Conservation (phyloP, 2,113 vertebrate species). For the Pleuronectes platessa region DNA sequence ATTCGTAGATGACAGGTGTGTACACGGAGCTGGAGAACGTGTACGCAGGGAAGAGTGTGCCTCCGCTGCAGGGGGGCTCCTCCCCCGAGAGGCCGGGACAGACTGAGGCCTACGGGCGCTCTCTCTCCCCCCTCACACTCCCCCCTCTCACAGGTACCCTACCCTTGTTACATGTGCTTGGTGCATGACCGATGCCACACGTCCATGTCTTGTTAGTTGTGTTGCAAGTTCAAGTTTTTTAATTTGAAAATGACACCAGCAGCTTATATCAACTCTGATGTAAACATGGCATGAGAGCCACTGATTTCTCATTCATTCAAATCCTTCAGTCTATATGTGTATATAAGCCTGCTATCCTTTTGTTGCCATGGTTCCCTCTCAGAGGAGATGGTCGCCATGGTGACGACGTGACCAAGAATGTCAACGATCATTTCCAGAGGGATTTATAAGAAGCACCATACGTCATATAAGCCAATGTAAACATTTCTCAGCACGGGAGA, state of each 20-base stretch:
- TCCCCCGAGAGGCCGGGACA: constrained; percentile 80
- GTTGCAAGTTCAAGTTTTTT: not conserved
- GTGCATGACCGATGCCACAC: constrained; percentile 32
- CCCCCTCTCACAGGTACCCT: constrained; percentile 81
- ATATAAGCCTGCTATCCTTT: constrained; percentile 6
- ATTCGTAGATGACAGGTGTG: constrained; percentile 92
- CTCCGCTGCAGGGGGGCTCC: constrained; percentile 72
- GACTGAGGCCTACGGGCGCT: constrained; percentile 82
- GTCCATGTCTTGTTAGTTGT: constrained; percentile 14
- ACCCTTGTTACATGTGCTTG: not conserved
- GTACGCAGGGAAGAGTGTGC: constrained; percentile 86
- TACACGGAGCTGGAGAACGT: constrained; percentile 93
- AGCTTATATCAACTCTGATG: not conserved
- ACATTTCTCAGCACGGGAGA: not conserved
- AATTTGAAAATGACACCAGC: not conserved
- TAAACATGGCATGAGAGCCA: constrained; percentile 27
- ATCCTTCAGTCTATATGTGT: not conserved
- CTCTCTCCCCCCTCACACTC: constrained; percentile 81
- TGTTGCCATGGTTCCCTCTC: constrained; percentile 52
- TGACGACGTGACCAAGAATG: not conserved
- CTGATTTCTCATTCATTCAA: constrained; percentile 38
- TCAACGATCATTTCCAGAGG: constrained; percentile 14
- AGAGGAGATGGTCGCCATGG: constrained; percentile 24
- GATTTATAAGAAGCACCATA: constrained; percentile 3
- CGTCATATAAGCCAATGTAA: not conserved